Conservation (phyloP, 2,797 vertebrate genomes). For the Alectoris magna region DNA sequence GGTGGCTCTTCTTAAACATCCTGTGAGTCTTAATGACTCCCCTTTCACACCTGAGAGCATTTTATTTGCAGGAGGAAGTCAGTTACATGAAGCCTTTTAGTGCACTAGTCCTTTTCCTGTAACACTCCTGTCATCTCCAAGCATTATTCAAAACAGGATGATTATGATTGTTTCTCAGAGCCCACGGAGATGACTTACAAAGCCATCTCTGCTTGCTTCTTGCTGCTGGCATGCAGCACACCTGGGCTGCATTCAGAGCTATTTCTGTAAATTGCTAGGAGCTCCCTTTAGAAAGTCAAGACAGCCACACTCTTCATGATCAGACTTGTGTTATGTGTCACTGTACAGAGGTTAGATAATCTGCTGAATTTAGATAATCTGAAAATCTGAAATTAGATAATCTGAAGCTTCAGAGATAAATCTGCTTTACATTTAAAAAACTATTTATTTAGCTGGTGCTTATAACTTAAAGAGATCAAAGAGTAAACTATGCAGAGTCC, state of each 20-base stretch:
- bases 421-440: background rate
- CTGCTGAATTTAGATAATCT: background rate
- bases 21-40: conserved; percentile 23
- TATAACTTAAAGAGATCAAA: background rate
- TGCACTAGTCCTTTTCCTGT: background rate
- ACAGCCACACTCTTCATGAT: background rate
- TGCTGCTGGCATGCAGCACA: background rate
- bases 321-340: background rate
- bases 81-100: background rate
- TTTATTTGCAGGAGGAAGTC: background rate
- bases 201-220: background rate
- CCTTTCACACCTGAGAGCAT: conserved; percentile 6
- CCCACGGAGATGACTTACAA: background rate
- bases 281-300: background rate
- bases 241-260: background rate
- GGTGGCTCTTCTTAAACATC: conserved; percentile 13
- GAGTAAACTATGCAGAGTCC: background rate
- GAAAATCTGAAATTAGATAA: background rate
- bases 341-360: background rate
- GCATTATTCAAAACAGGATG: background rate
- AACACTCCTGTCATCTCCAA: background rate
- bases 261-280: background rate
- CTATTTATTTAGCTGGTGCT: background rate
- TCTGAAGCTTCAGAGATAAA: background rate
- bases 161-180: background rate